Base-by-base conservation (phyloP, 1,140 invertebrate species). In the Bursaphelenchus mucronatus region DNA sequence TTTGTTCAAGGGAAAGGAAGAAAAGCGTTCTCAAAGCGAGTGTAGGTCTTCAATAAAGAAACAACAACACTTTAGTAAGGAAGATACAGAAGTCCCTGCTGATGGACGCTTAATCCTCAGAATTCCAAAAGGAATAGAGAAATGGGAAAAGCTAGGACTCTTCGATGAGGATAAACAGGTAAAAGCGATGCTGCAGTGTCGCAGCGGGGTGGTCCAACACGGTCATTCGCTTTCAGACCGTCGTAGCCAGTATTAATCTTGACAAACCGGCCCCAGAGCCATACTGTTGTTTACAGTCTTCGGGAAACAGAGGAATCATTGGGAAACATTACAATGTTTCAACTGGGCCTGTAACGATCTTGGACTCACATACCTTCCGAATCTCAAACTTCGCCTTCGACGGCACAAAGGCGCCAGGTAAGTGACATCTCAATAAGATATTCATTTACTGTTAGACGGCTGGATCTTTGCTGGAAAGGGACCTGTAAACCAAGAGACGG, bases 381-480 rank as follows among this genome's bases (percentile, higher is more conserved):
- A 59, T 59, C 30, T 3, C 21, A 11, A 2, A 39, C 2, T 50
- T 59, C 11, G 41, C 21, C 40, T 59, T 59, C 45, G 57, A 59
- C 6, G 57, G 57, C 41, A 59, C 57, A 15, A 13, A 44, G 19
- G 57, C 57, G 11, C 57, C 57, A 45, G 57, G 57, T 50, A 59
- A 59, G 11, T 30, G 17, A 21, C 17, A 54, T 54, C 30, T 30
- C 30, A 30, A 30, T 30, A 30, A 1, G 30, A 30, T 30, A 30
- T 5, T 30, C 30, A 30, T 30, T n/a, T n/a, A 47, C 9, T 47
- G 9, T 58, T n/a, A 59, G 57, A 59, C 9, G 57, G 57, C 4
- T 59, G 57, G 57, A 44, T 59, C 0, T 59, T 41, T 50, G 57
- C 57, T 3, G 57, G 57, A 59, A 59, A n/a, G 6, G 57, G 57